These are phyloP conservation scores for Cheilosia urbana DNA, from an alignment of 2,888 invertebrate genomes.

Conservation along the genomic window DNA sequence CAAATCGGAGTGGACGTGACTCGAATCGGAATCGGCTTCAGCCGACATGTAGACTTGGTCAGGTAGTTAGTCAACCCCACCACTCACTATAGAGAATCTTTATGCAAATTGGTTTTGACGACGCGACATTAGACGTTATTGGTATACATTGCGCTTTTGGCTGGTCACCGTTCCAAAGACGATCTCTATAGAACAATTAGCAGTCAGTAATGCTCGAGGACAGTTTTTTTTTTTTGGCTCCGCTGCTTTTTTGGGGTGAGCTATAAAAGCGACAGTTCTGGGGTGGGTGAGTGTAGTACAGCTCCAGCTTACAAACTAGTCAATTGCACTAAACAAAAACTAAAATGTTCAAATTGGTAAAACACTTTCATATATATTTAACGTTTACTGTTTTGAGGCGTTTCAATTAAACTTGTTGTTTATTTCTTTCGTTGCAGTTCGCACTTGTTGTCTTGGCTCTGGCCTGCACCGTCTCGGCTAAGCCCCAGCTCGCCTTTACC, in stretches of 20 bases:
- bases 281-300: conserved; percentile 48
- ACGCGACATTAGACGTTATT: conserved; percentile 31
- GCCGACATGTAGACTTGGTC: conserved; percentile 21
- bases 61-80: conserved; percentile 26
- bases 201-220: conserved; percentile 49
- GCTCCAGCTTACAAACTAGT: conserved; percentile 58
- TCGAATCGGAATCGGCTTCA: conserved; percentile 23
- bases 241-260: conserved; percentile 19
- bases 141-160: conserved; percentile 13
- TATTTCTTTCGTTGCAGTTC: conserved; percentile 78
- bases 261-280: conserved; percentile 67
- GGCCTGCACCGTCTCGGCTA: conserved; percentile 85
- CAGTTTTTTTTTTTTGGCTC: conserved; percentile 25
- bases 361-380: neutral
- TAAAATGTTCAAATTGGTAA: conserved; percentile 70
- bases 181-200: conserved; percentile 53
- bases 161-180: conserved; percentile 15
- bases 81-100: conserved; percentile 36
- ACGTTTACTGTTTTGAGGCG: neutral
- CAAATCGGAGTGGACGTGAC: conserved; percentile 63
- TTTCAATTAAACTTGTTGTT: conserved; percentile 22
- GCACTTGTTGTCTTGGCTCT: conserved; percentile 83
- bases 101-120: conserved; percentile 39
- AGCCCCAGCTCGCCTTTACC: conserved; percentile 81
- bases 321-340: conserved; percentile 41